Base-by-base conservation (phyloP, 92 coral and sea anemone genomes). In the Epizoanthus fatuus region DNA sequence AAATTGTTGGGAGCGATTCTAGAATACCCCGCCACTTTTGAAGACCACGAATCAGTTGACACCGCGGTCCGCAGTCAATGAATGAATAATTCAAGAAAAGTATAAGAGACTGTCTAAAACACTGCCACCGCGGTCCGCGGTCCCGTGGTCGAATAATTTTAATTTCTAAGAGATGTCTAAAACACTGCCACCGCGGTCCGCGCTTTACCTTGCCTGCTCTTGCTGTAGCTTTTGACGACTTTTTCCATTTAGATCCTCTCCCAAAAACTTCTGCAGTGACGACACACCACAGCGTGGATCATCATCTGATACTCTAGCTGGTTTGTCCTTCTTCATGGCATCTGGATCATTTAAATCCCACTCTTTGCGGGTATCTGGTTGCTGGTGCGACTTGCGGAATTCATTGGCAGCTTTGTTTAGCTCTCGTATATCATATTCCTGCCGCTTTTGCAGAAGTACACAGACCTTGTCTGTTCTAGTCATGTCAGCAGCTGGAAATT, bases 281-380 rank as follows among this genome's bases (percentile, higher is more conserved):
- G 99, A 87, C 14, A 97, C 38, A 20, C 99, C 99, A 81, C 98
- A 92, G 19, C 99, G 89, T 0, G 99, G 98, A 69, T 97, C 99
- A 81, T 97, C 98, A 89, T 97, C 99, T 17, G 98, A 91, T 10
- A 97, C 95, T 63, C 99, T 94, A 17, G 99, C 98, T 12, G 99
- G 99, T 84, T 97, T 95, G 62, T 97, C 99, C 72, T 97, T 97
- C 85, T 95, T 97, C 84, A 97, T 80, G 59, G 86, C 85, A 75
- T 97, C 99, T 40, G 99, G 99, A 69, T 97, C 99, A 84, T 97
- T 97, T 72, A 97, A 72, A 63, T 97, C 99, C 94, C 95, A 97
- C 77, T 97, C 99, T 35, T 96, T 93, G 12, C 95, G 83, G 57
- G 89, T 91, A 44, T 93, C 96, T 70, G 95, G 94, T 68, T 93